phyloP scores from a whole-genome alignment of 2,888 invertebrate genomes.

The Harpagoxenus sublaevis region DNA sequence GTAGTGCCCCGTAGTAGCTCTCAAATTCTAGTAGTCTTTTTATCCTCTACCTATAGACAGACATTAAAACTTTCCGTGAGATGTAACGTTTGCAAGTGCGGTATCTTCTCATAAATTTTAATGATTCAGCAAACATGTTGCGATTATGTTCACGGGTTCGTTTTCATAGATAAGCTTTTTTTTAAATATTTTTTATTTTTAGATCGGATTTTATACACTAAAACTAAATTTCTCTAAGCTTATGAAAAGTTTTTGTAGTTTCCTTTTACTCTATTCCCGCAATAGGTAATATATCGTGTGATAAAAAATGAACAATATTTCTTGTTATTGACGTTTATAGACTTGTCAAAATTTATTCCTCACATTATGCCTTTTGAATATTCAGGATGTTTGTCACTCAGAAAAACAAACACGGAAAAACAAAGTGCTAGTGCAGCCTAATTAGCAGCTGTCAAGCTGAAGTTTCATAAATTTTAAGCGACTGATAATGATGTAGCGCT shows the following conservation, averaged over 20 bases:
- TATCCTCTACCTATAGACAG: neutral
- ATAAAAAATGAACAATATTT: neutral
- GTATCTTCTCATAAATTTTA: neutral
- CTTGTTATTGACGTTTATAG: neutral
- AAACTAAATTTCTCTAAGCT: neutral
- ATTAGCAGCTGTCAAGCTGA: neutral
- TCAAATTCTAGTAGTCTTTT: neutral
- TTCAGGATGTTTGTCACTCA: neutral
- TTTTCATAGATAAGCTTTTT: neutral
- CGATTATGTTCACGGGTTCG: neutral
- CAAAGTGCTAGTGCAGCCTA: neutral
- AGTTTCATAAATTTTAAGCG: conserved; percentile 6
- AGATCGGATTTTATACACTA: neutral
- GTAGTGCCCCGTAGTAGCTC: neutral
- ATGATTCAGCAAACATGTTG: neutral
- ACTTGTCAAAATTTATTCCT: neutral
- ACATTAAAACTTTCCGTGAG: neutral
- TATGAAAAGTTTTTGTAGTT: neutral
- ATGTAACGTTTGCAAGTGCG: neutral
- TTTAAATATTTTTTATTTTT: neutral
- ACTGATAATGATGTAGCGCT: neutral
- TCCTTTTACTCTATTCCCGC: no score
- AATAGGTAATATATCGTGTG: no score
- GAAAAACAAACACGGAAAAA: neutral
- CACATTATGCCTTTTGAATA: neutral